Evolutionary conservation across 2,797 vertebrate genomes (phyloP).

Genomic region (Aphelocoma californica): DNA sequence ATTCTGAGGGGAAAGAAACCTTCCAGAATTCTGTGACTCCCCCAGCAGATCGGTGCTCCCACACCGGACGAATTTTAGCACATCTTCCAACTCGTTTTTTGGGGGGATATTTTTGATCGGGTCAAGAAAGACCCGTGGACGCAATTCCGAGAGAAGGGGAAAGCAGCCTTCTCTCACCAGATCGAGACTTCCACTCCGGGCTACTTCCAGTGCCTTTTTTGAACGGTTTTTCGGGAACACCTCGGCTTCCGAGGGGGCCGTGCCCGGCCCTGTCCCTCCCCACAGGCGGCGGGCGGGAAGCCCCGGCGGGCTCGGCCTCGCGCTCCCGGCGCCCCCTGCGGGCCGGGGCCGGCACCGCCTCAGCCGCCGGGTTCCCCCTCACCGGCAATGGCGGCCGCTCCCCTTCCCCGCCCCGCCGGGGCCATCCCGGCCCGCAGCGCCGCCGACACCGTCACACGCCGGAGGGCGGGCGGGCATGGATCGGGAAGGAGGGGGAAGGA

Average conservation of each 20-base stretch:
- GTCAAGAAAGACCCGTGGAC: not conserved
- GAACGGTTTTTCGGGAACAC: fast-evolving
- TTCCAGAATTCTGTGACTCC: not conserved
- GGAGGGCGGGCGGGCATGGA: not conserved
- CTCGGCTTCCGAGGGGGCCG: not conserved
- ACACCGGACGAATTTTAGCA: not conserved
- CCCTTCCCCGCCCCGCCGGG: not conserved
- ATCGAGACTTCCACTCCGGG: fast-evolving
- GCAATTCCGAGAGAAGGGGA: not conserved
- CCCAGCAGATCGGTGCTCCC: not conserved
- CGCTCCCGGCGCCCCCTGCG: not conserved
- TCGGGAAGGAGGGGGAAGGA: not conserved
- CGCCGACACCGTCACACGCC: not conserved
- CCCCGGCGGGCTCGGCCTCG: not conserved
- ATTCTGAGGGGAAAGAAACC: not conserved
- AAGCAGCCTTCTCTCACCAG: not conserved
- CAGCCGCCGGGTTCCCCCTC: not conserved
- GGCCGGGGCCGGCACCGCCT: not conserved
- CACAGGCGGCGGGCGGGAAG: not conserved
- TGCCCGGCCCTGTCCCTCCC: not conserved
- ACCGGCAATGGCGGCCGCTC: not conserved
- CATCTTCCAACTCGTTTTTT: not conserved
- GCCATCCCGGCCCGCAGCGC: not conserved
- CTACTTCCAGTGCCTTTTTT: not conserved
- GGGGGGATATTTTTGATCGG: not conserved